Conservation (phyloP, 2,113 vertebrate species). For the Dunckerocampus dactyliophorus region DNA sequence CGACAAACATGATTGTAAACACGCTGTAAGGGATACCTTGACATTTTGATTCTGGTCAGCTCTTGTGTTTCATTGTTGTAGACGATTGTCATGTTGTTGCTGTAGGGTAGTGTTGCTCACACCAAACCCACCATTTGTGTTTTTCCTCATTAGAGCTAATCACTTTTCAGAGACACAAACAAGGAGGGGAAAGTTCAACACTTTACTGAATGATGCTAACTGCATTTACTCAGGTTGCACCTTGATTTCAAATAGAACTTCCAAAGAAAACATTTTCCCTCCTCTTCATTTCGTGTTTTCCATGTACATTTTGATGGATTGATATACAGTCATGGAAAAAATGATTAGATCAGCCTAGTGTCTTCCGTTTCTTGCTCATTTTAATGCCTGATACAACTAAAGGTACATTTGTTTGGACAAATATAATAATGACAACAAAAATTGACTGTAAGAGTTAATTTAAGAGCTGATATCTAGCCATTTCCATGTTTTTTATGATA, state of each 20-base stretch:
- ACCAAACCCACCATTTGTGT: constrained; percentile 18
- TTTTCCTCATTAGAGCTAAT: constrained; percentile 26
- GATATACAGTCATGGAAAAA: not conserved
- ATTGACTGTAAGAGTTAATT: too few species aligned
- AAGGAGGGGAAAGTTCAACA: not conserved
- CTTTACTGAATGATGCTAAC: constrained; percentile 1
- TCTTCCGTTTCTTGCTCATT: too few species aligned
- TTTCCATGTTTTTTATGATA: too few species aligned
- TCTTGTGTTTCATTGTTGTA: constrained; percentile 21
- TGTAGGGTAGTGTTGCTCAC: constrained; percentile 4
- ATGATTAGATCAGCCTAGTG: too few species aligned
- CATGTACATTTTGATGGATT: not conserved
- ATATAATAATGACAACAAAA: too few species aligned
- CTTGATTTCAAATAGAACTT: not conserved
- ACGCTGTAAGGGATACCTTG: constrained; percentile 52
- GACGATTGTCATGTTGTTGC: constrained; percentile 14
- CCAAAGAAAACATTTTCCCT: not conserved
- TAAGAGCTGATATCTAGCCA: too few species aligned
- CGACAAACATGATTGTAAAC: constrained; percentile 60
- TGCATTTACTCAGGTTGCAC: not conserved
- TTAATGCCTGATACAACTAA: too few species aligned
- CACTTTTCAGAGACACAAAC: not conserved
- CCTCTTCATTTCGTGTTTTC: not conserved
- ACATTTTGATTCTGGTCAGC: constrained; percentile 51
- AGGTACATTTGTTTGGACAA: too few species aligned